These are phyloP conservation scores for Eubasilissa regina DNA, from an alignment of 1,140 invertebrate genomes.

Conservation along the genomic window DNA sequence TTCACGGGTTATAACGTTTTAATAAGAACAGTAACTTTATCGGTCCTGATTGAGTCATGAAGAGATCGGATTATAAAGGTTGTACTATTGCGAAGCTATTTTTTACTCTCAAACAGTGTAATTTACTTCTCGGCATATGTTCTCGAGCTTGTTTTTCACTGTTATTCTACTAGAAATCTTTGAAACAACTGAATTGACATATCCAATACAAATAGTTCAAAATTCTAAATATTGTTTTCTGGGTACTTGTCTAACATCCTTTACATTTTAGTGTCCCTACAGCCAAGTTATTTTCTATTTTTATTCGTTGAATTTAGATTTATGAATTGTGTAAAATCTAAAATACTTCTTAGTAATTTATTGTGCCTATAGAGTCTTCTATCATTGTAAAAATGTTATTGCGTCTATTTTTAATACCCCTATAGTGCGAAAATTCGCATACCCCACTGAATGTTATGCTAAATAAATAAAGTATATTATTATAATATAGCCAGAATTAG, in stretches of 20 bases:
- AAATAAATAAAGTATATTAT: conserved; percentile 42
- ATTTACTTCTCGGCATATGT: no score
- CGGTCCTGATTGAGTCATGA: no score
- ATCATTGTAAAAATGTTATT: conserved; percentile 47
- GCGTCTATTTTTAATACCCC: conserved; percentile 49
- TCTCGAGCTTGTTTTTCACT: no score
- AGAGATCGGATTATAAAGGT: no score
- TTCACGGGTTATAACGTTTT: no score
- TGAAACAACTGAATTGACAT: conserved; percentile 31
- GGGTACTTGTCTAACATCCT: conserved; percentile 3
- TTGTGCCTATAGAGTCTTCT: conserved; percentile 59
- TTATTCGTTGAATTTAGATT: conserved; percentile 8
- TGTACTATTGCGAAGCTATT: no score
- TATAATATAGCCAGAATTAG: conserved; percentile 39
- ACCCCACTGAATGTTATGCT: conserved; percentile 41
- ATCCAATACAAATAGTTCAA: conserved; percentile 37
- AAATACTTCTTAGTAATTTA: conserved; percentile 56
- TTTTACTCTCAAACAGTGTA: no score
- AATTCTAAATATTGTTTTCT: background rate
- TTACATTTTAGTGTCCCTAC: background rate
- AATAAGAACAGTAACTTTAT: no score
- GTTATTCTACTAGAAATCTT: background rate
- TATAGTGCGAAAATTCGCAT: conserved; percentile 36
- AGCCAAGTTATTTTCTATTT: background rate
- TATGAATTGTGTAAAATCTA: conserved; percentile 33